phyloP scores from a whole-genome alignment of 2,888 invertebrate species.

The Odontocerum albicorne region DNA sequence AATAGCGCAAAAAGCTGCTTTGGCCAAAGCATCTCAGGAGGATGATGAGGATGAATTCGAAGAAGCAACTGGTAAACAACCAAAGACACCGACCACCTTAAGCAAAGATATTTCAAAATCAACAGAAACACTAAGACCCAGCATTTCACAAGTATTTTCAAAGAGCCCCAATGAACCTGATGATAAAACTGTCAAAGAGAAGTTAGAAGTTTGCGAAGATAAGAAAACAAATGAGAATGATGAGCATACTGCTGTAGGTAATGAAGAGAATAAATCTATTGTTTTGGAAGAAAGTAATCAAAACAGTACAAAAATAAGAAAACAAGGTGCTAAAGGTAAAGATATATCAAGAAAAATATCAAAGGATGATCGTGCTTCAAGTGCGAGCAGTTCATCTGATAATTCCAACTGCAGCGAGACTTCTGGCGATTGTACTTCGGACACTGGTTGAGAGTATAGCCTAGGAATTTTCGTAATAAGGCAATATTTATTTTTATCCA shows the following conservation, averaged over 20 bases:
- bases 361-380: slow-evolving; percentile 43
- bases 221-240: neutral
- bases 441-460: slow-evolving; percentile 60
- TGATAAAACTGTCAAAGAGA: slow-evolving; percentile 10
- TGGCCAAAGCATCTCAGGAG: slow-evolving; percentile 50
- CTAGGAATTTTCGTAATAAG: too few relatives aligned
- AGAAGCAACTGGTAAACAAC: slow-evolving; percentile 5
- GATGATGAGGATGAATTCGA: slow-evolving; percentile 45
- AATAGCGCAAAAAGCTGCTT: slow-evolving; percentile 57
- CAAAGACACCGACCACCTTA: slow-evolving; percentile 44
- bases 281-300: neutral
- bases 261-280: neutral
- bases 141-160: slow-evolving; percentile 25
- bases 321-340: slow-evolving; percentile 16
- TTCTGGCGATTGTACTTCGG: slow-evolving; percentile 66
- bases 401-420: slow-evolving; percentile 62
- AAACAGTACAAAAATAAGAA: neutral
- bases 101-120: slow-evolving; percentile 38
- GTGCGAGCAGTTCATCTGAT: slow-evolving; percentile 44
- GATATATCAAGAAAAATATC: neutral
- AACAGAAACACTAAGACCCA: slow-evolving; percentile 53
- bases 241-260: neutral
- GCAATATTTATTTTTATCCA: too few relatives aligned
- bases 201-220: slow-evolving; percentile 37
- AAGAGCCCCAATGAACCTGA: slow-evolving; percentile 21